Evolutionary conservation across 2,113 vertebrate species (phyloP), one percentile per base, ranked within the genome.

Genomic region (Corvus cornix): DNA sequence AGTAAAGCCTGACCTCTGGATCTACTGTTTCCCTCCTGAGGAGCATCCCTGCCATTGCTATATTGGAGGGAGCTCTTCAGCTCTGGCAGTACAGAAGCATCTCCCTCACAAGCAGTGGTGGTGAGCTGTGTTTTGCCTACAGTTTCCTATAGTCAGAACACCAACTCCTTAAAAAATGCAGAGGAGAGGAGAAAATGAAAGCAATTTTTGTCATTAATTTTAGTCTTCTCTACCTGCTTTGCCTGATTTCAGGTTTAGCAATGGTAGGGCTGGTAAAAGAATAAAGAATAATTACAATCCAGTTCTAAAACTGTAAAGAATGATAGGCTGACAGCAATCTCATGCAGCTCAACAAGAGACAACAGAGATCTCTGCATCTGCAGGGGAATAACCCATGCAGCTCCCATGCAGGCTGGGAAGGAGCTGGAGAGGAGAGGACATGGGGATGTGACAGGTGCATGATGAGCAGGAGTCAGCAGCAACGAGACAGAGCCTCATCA

Each of bases 401-500:
- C 11, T 35, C 19, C 26, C 16, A 6, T 53, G 26, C 44, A 5
- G 3, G 15, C 46, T 79, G 26, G 30, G 41, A 68, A 80, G 59
- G 1, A 11, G 3, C 9, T 84, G 44, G 18, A 20, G 28, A 46
- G 7, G 16, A 72, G 44, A 41, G 14, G 27, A 72, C n/a, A 11
- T 2, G 13, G 24, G 10, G 6, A 6, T 13, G 22, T 56, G 26
- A 5, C 9, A 48, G 51, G 21, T 17, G 20, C 3, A 4, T 0
- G 2, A 19, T 37, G 8, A 41, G 19, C 31, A 68, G 53, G 39
- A 67, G 7, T 37, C 58, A 84, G 33, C 31, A 37, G 33, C 8
- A 56, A 16, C 0, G 3, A 55, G 55, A 59, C 20, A 2, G 4
- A 83, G 13, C 8, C 21, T 41, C 64, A 10, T 46, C 0, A 0